Evolutionary conservation across 2,888 invertebrate species (phyloP), one percentile per base, ranked within the genome.

Genomic region (Incurvaria masculella): DNA sequence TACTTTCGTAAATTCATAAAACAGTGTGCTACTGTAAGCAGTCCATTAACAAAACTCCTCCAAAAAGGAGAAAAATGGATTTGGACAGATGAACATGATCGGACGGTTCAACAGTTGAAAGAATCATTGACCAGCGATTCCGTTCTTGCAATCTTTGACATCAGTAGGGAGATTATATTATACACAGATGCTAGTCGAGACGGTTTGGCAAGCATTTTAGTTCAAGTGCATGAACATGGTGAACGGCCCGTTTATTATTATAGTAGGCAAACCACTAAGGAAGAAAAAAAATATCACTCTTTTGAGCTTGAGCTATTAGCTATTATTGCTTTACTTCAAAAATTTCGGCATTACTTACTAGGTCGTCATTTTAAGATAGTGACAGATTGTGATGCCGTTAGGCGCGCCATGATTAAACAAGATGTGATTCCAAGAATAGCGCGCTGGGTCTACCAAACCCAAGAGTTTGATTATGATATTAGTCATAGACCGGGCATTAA

Each of bases 271-370:
- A 61, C 66, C 1, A 61, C 60, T 0, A 52, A 49, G 1, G 57
- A 61, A 1, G 66, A 69, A 55, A 49, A 55, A 10, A 59, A 56
- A 18, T 68, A 64, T 48, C 60, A 61, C 16, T 61, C 61, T 1
- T 61, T 63, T 19, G 67, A 72, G 45, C 46, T 64, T 8, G 67
- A 69, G 47, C 50, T 59, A 0, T 51, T 69, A 21, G 68, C 68
- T 0, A 54, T 68, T 0, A 59, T 66, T 0, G 58, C 54, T 23
- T 19, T 49, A 59, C 39, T 57, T 19, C 49, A 59, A 39, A 57
- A 60, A 48, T 65, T 68, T 50, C 49, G 64, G 14, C 49, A 54
- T 1, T 68, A 65, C 46, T 39, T 67, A 1, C 51, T 57, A 16
- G 60, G 60, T 3, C 47, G 49, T 19, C 33, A 33, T 8, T 4